A percentile compares a stretch with the other conserved stretches of the same genome.
phyloP scores from a whole-genome alignment of 2,797 vertebrate genomes.

The Mallotus villosus region DNA sequence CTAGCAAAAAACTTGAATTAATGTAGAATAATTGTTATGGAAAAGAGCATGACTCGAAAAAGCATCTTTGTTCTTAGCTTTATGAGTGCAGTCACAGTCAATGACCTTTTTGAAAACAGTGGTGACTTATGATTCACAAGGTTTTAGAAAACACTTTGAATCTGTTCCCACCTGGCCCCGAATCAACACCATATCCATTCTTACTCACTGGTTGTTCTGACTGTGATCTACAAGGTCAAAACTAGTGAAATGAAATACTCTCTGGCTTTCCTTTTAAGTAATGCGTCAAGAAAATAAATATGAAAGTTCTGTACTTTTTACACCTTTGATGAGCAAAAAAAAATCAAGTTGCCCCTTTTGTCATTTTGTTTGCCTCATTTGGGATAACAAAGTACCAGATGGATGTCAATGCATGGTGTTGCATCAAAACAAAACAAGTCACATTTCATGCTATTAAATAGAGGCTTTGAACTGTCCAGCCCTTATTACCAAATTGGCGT shows the following conservation, averaged over 20 bases:
- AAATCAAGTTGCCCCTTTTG: conserved; percentile 13
- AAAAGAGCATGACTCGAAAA: conserved; percentile 38
- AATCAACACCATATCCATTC: conserved; percentile 8
- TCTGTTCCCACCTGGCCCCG: conserved; percentile 15
- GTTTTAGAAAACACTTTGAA: conserved; percentile 25
- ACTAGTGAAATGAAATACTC: conserved; percentile 9
- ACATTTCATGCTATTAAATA: conserved; percentile 46
- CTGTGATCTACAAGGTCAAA: conserved; percentile 16
- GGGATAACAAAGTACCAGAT: conserved; percentile 39
- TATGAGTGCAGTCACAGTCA: conserved; percentile 9
- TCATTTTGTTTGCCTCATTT: conserved; percentile 24
- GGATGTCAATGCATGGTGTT: conserved; percentile 30
- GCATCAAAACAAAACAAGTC: conserved; percentile 31
- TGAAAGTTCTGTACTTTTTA: neutral
- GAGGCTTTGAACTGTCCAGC: conserved; percentile 44
- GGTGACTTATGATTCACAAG: conserved; percentile 20
- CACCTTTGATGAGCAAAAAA: conserved; percentile 6
- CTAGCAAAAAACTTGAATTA: conserved; percentile 58
- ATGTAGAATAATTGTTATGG: conserved; percentile 61
- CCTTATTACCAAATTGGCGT: conserved; percentile 44
- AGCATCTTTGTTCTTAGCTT: conserved; percentile 17
- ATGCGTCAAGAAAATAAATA: neutral
- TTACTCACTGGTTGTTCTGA: neutral
- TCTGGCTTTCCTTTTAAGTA: neutral
- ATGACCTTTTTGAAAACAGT: conserved; percentile 26